These are phyloP conservation scores for Gymnarchus niloticus DNA, from an alignment of 2,113 vertebrate genomes.

Conservation along the genomic window DNA sequence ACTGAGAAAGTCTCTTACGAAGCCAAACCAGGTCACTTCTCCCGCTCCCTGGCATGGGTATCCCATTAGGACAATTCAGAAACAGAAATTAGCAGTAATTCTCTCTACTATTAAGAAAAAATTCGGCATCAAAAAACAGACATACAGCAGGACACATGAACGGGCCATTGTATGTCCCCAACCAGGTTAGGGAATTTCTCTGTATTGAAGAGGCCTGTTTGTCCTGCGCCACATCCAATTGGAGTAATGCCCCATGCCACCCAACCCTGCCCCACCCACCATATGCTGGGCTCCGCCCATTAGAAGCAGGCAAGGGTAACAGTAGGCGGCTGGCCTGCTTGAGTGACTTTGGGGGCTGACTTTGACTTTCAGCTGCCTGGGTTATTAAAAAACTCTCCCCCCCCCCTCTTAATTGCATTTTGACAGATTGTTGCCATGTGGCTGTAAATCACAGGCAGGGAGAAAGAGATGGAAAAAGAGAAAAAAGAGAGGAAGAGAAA, in stretches of 20 bases:
- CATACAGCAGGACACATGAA: background rate
- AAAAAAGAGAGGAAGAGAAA: background rate
- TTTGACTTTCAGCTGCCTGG: constrained; percentile 41
- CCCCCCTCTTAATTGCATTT: constrained; percentile 54
- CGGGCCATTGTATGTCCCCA: background rate
- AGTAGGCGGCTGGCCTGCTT: background rate
- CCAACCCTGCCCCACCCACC: background rate
- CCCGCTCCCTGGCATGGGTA: background rate
- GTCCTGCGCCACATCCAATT: background rate
- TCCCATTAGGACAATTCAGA: background rate
- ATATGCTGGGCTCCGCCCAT: background rate
- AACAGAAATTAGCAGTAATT: background rate
- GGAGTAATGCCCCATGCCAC: background rate
- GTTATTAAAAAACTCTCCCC: constrained; percentile 31
- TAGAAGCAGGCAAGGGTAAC: background rate
- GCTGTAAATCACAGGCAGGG: constrained; percentile 46
- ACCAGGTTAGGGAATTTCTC: background rate
- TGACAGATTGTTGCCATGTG: constrained; percentile 49
- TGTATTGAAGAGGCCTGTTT: background rate
- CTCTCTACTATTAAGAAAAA: background rate
- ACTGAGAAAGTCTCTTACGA: background rate
- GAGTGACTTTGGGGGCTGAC: constrained; percentile 21
- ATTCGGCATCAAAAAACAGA: background rate
- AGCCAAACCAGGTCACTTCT: background rate
- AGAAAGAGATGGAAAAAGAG: constrained; percentile 25